phyloP scores from a whole-genome alignment of 2,888 invertebrate species.

The Hermodice carunculata region DNA sequence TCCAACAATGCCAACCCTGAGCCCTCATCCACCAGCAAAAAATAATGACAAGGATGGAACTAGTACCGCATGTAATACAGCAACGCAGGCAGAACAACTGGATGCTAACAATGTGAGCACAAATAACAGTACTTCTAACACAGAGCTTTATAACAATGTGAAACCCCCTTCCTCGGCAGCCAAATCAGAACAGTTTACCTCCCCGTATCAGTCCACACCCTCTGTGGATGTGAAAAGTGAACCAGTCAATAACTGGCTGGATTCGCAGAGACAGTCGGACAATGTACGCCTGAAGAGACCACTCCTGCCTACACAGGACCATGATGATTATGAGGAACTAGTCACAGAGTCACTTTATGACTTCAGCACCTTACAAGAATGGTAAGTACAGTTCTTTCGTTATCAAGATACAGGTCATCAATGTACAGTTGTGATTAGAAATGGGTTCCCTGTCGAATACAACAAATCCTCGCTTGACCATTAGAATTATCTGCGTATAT shows the following conservation, averaged over 20 bases:
- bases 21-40: slow-evolving; percentile 77
- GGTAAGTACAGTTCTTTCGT: slow-evolving; percentile 80
- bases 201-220: background rate
- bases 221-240: slow-evolving; percentile 16
- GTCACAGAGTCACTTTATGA: slow-evolving; percentile 78
- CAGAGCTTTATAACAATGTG: too few species aligned
- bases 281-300: slow-evolving; percentile 77
- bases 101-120: too few species aligned
- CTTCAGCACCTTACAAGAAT: slow-evolving; percentile 86
- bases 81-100: too few species aligned
- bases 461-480: too few species aligned
- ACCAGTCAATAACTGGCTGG: slow-evolving; percentile 44
- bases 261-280: slow-evolving; percentile 49
- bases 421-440: too few species aligned
- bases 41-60: slow-evolving; percentile 34
- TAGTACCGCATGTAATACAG: too few species aligned
- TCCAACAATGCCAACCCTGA: slow-evolving; percentile 80
- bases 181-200: background rate
- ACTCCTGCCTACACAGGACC: slow-evolving; percentile 78
- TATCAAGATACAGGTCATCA: too few species aligned
- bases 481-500: background rate
- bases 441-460: too few species aligned
- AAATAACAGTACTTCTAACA: too few species aligned
- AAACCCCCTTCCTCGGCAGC: too few species aligned
- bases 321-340: slow-evolving; percentile 86